Percentiles rank a stretch among this genome's conserved stretches.
These are phyloP conservation scores for Phallusia fumigata DNA, from an alignment of 23 tunicate species.

Conservation along the genomic window DNA sequence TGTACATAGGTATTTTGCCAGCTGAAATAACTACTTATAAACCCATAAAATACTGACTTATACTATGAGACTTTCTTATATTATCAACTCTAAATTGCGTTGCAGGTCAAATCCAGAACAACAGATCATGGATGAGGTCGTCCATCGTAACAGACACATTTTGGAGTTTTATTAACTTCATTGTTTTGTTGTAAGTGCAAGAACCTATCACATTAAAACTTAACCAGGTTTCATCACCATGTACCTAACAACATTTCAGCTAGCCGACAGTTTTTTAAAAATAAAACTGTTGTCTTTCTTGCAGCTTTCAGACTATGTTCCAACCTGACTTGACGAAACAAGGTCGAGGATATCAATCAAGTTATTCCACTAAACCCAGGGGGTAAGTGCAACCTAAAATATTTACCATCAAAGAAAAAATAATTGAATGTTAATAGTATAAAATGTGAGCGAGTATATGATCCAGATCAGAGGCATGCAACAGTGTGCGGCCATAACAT, in stretches of 20 bases:
- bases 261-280: too few species aligned
- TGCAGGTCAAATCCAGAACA: slow-evolving; percentile 34
- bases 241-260: too few species aligned
- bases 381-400: slow-evolving; percentile 34
- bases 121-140: slow-evolving; percentile 54
- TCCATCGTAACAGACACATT: slow-evolving; percentile 72
- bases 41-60: too few species aligned
- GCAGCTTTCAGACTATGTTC: slow-evolving; percentile 82
- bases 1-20: too few species aligned
- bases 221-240: background rate
- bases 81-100: background rate
- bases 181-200: slow-evolving; percentile 85
- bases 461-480: too few species aligned
- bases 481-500: too few species aligned
- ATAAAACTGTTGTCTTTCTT: background rate
- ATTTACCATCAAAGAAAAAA: too few species aligned
- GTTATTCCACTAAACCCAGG: slow-evolving; percentile 60
- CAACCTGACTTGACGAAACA: slow-evolving; percentile 82
- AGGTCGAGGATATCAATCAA: slow-evolving; percentile 67
- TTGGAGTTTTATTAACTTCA: slow-evolving; percentile 70
- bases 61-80: too few species aligned
- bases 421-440: too few species aligned
- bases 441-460: too few species aligned
- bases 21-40: too few species aligned
- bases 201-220: background rate